Evolutionary conservation across 1,140 invertebrate species (phyloP).

Genomic region (Saccostrea glomerata): DNA sequence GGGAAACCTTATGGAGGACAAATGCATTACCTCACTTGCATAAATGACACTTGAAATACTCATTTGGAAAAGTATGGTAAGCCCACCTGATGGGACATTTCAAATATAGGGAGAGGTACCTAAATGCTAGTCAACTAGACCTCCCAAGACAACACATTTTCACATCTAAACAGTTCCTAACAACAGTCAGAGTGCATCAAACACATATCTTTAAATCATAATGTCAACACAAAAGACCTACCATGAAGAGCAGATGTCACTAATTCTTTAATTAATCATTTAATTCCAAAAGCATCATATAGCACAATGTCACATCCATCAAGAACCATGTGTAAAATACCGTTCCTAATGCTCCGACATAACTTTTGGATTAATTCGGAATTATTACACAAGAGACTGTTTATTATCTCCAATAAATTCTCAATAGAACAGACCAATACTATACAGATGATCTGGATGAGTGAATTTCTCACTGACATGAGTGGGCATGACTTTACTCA

Average conservation of each 20-base stretch:
- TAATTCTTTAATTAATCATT: slow-evolving; percentile 11
- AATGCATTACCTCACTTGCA: no score
- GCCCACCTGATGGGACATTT: no score
- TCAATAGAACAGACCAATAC: not conserved
- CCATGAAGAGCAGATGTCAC: not conserved
- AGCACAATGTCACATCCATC: not conserved
- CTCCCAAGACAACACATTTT: not conserved
- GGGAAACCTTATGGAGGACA: no score
- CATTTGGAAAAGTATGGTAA: no score
- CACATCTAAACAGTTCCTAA: not conserved
- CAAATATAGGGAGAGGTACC: no score
- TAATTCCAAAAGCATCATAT: slow-evolving; percentile 10
- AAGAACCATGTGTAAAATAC: not conserved
- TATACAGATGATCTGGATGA: not conserved
- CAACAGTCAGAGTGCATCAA: slow-evolving; percentile 1
- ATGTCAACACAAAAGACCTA: not conserved
- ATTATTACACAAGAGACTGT: not conserved
- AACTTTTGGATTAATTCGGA: not conserved
- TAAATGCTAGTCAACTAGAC: no score
- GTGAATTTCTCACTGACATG: not conserved
- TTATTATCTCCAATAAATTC: not conserved
- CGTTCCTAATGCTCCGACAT: not conserved
- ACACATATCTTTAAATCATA: not conserved
- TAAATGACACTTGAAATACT: no score
- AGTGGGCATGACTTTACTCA: not conserved